Evolutionary conservation across 2,888 invertebrate species (phyloP).

Genomic region (Coecobrya sp.): DNA sequence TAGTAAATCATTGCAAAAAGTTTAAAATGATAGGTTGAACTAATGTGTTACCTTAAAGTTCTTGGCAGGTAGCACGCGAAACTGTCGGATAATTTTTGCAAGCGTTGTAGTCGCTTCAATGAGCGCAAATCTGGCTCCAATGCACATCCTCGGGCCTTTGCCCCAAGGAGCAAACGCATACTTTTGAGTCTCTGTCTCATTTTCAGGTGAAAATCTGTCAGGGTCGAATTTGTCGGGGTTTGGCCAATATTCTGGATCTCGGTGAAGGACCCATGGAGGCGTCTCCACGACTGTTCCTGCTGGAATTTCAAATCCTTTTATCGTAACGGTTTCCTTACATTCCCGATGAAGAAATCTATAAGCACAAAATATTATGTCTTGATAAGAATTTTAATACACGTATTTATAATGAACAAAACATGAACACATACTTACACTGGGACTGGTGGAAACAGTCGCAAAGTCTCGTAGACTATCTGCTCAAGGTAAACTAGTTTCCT

Average conservation of each 20-base stretch:
- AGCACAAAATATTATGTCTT: conserved; percentile 29
- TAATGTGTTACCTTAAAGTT: conserved; percentile 84
- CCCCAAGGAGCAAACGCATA: conserved; percentile 86
- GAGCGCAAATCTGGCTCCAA: conserved; percentile 86
- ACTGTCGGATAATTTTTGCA: conserved; percentile 84
- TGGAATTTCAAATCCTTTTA: conserved; percentile 85
- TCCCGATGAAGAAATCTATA: conserved; percentile 86
- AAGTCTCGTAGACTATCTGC: conserved; percentile 85
- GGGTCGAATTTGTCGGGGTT: conserved; percentile 85
- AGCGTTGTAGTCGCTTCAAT: conserved; percentile 86
- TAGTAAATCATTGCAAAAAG: background rate
- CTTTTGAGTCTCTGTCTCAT: conserved; percentile 85
- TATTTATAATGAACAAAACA: no score
- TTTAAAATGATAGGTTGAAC: background rate
- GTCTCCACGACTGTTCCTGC: conserved; percentile 85
- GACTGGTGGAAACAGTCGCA: conserved; percentile 85
- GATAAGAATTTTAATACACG: no score
- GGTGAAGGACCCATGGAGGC: conserved; percentile 85
- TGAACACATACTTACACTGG: conserved; percentile 86
- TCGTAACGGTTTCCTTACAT: conserved; percentile 85
- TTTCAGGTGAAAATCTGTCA: conserved; percentile 85
- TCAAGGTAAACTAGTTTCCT: conserved; percentile 84
- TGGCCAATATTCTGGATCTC: conserved; percentile 86
- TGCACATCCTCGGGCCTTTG: conserved; percentile 85
- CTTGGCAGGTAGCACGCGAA: conserved; percentile 80